Evolutionary conservation across 1,140 invertebrate species (phyloP).

Genomic region (Drosophila asahinai): DNA sequence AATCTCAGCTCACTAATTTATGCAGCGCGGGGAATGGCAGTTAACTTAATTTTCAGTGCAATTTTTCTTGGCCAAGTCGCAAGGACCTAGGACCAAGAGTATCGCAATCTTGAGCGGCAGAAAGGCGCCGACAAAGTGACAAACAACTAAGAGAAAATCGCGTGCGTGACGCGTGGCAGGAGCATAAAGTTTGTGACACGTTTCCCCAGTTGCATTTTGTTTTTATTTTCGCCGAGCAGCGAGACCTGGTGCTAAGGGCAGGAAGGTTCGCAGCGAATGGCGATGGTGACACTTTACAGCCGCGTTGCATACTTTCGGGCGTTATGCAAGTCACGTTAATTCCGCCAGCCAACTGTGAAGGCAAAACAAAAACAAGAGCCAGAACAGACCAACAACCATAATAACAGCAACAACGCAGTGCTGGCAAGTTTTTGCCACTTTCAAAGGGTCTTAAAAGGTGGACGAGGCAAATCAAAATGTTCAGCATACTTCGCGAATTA

Average conservation of each 20-base stretch:
- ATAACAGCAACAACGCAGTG: conserved; percentile 15
- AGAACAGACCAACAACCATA: conserved; percentile 14
- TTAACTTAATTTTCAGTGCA: conserved; percentile 72
- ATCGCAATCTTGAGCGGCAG: conserved; percentile 18
- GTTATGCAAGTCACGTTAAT: conserved; percentile 82
- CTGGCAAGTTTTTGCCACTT: conserved; percentile 65
- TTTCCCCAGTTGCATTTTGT: conserved; percentile 80
- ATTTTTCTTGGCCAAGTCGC: conserved; percentile 65
- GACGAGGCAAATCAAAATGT: conserved; percentile 63
- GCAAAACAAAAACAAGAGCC: conserved; percentile 52
- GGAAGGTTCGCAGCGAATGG: conserved; percentile 57
- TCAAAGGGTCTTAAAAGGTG: conserved; percentile 68
- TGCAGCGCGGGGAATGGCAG: conserved; percentile 58
- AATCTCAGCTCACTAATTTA: conserved; percentile 71
- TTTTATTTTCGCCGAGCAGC: conserved; percentile 43
- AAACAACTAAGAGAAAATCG: conserved; percentile 83
- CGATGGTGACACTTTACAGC: conserved; percentile 76
- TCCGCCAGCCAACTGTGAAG: conserved; percentile 73
- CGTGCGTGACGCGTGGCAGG: conserved; percentile 80
- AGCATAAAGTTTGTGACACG: conserved; percentile 81
- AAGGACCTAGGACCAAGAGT: conserved; percentile 10
- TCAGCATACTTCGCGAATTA: conserved; percentile 26
- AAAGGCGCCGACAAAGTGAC: conserved; percentile 68
- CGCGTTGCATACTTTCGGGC: conserved; percentile 75
- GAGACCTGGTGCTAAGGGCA: conserved; percentile 44